These are phyloP conservation scores for Acridotheres tristis DNA, from an alignment of 2,797 vertebrate genomes.

Conservation along the genomic window DNA sequence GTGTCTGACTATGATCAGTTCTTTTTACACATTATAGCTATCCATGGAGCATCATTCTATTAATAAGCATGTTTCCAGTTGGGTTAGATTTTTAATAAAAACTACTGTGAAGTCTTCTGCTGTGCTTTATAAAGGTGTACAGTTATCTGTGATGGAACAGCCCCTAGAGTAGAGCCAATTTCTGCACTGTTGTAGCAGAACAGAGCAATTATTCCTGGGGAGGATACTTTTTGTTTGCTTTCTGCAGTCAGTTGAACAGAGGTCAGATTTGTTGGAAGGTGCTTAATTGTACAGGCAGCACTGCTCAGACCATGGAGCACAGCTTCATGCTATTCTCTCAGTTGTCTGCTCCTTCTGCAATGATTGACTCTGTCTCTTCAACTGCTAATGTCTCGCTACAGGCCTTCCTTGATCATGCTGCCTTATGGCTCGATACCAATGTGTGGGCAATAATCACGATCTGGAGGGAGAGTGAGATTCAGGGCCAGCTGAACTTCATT, in stretches of 20 bases:
- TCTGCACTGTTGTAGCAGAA: constrained; percentile 36
- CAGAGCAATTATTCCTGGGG: constrained; percentile 45
- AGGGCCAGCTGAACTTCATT: constrained; percentile 19
- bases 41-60: not conserved
- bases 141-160: constrained; percentile 34
- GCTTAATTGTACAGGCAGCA: constrained; percentile 54
- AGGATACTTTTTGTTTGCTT: constrained; percentile 55
- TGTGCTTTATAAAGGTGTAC: constrained; percentile 33
- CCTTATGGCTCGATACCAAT: constrained; percentile 48
- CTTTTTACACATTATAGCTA: not conserved
- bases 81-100: constrained; percentile 33
- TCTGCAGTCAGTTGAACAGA: constrained; percentile 25
- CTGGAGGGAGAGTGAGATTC: constrained; percentile 29
- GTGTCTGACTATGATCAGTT: not conserved
- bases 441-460: constrained; percentile 49
- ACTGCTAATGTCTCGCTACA: not conserved
- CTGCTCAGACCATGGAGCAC: constrained; percentile 45
- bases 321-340: constrained; percentile 60
- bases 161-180: constrained; percentile 23
- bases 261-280: constrained; percentile 58
- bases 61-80: constrained; percentile 2
- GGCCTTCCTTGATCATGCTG: constrained; percentile 48
- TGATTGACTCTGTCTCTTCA: constrained; percentile 35
- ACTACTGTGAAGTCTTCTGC: constrained; percentile 14
- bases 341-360: constrained; percentile 57